Percentiles rank a stretch among this genome's conserved stretches.
phyloP scores from a whole-genome alignment of 2,888 invertebrate species.

The Cartodere bifasciata region DNA sequence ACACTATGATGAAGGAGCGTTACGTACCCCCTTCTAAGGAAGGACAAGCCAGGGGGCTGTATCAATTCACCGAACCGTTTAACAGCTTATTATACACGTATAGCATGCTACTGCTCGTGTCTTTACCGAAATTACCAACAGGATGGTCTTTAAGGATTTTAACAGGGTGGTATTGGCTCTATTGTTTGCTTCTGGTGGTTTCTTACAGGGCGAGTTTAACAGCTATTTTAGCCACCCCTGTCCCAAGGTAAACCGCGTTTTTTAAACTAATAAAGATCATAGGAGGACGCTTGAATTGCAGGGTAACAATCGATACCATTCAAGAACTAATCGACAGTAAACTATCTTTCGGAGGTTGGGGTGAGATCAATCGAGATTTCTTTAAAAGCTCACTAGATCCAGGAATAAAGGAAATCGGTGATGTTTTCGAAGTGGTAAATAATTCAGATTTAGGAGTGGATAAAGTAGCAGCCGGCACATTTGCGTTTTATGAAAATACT shows the following conservation, averaged over 20 bases:
- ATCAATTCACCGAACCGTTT: constrained; percentile 56
- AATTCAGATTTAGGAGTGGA: constrained; percentile 51
- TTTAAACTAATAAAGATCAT: constrained; percentile 1
- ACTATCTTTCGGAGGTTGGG: constrained; percentile 60
- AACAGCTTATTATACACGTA: constrained; percentile 70
- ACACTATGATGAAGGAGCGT: constrained; percentile 26
- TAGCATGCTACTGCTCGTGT: constrained; percentile 69
- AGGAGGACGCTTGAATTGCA: constrained; percentile 26
- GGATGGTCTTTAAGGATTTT: constrained; percentile 71
- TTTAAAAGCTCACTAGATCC: constrained; percentile 58
- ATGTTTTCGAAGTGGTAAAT: constrained; percentile 49
- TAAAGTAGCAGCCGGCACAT: constrained; percentile 53
- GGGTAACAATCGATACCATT: constrained; percentile 69
- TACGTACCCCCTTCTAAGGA: constrained; percentile 22
- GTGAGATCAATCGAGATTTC: constrained; percentile 53
- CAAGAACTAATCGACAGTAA: constrained; percentile 53
- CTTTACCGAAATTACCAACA: constrained; percentile 60
- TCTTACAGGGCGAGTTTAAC: constrained; percentile 77
- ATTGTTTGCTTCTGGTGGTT: constrained; percentile 66
- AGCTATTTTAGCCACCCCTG: constrained; percentile 68
- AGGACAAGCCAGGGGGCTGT: constrained; percentile 40
- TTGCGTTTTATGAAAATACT: constrained; percentile 70
- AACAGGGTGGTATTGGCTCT: constrained; percentile 82
- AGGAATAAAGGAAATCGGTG: constrained; percentile 51
- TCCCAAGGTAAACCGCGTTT: constrained; percentile 43